Conservation (phyloP, 2,113 vertebrate genomes). For the Uria aalge region DNA sequence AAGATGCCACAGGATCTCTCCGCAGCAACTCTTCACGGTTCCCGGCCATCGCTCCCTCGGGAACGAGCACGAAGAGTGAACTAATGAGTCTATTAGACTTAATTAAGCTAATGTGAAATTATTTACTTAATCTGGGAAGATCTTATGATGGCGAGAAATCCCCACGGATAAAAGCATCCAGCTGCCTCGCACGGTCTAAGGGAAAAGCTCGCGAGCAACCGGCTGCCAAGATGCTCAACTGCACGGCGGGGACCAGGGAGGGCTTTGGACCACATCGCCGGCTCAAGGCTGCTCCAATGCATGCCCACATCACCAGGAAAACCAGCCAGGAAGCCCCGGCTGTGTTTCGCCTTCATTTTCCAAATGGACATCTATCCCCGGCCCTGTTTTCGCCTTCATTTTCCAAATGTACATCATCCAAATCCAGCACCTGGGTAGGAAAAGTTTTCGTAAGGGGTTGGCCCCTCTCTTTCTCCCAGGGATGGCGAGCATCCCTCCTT, state of each 20-base stretch:
- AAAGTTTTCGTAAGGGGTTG: background rate
- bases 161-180: constrained; percentile 2
- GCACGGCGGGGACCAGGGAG: accelerated
- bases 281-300: background rate
- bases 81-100: constrained; percentile 77
- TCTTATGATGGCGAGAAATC: constrained; percentile 48
- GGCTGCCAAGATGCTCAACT: background rate
- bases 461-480: accelerated
- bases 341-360: accelerated
- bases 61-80: constrained; percentile 31
- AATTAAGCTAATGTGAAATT: constrained; percentile 73
- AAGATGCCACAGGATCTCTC: constrained; percentile 23
- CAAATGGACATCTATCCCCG: accelerated
- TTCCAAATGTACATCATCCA: background rate
- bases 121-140: constrained; percentile 71
- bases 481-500: background rate
- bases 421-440: background rate
- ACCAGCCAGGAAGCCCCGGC: background rate
- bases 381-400: background rate
- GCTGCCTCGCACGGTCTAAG: background rate
- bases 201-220: accelerated
- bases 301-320: background rate
- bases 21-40: constrained; percentile 21
- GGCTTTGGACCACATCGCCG: background rate
- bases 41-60: constrained; percentile 44